Evolutionary conservation across 2,113 vertebrate species (phyloP).

Genomic region (Carollia perspicillata): DNA sequence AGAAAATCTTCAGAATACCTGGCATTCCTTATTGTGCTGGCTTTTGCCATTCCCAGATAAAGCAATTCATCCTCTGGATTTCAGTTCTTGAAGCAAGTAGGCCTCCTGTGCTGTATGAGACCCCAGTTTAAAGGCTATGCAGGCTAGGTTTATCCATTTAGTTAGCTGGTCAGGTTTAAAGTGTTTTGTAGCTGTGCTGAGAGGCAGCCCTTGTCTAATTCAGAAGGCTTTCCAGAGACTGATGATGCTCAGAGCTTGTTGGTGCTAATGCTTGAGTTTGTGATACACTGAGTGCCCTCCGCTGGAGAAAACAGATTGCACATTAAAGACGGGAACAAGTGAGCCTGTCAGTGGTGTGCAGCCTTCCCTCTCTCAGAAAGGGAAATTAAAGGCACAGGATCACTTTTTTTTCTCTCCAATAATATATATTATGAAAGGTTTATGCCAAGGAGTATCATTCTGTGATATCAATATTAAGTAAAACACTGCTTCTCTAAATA

Average conservation of each 20-base stretch:
- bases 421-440: constrained; percentile 4
- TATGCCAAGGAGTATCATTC: neutral
- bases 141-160: constrained; percentile 79
- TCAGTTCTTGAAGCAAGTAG: constrained; percentile 65
- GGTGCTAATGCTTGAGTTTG: constrained; percentile 83
- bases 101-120: constrained; percentile 61
- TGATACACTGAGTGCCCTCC: constrained; percentile 88
- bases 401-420: constrained; percentile 39
- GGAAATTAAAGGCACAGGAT: constrained; percentile 86
- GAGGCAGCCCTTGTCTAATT: constrained; percentile 84
- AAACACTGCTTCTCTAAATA: neutral
- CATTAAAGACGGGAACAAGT: constrained; percentile 82
- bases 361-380: constrained; percentile 78
- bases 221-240: constrained; percentile 83
- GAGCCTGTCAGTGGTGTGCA: constrained; percentile 85
- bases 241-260: constrained; percentile 83
- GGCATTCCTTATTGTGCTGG: constrained; percentile 80
- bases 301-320: constrained; percentile 86
- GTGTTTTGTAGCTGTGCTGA: constrained; percentile 84
- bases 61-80: constrained; percentile 81
- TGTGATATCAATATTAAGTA: neutral
- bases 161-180: constrained; percentile 79
- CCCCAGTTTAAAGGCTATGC: constrained; percentile 75
- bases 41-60: constrained; percentile 80
- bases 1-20: constrained; percentile 75